Evolutionary conservation across 2,797 vertebrate species (phyloP).

Genomic region (Pygocentrus nattereri): DNA sequence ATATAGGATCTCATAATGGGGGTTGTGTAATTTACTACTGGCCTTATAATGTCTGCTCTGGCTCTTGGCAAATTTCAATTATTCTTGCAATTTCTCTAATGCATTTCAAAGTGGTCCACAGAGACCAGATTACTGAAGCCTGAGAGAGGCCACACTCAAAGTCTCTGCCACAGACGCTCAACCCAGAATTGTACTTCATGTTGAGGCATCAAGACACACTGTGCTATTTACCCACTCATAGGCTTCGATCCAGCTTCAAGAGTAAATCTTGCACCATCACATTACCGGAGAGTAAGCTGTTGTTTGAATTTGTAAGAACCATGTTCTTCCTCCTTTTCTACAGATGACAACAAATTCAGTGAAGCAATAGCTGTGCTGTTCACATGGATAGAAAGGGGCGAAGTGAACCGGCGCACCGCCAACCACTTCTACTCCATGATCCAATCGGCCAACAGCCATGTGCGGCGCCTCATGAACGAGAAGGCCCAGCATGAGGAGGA

Average conservation of each 20-base stretch:
- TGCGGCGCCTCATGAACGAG: conserved; percentile 91
- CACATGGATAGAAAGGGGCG: conserved; percentile 94
- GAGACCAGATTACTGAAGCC: conserved; percentile 60
- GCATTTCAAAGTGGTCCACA: conserved; percentile 52
- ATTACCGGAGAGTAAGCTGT: neutral
- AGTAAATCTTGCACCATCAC: conserved; percentile 21
- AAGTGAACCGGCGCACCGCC: conserved; percentile 91
- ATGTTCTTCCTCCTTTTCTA: conserved; percentile 17
- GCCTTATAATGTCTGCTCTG: conserved; percentile 53
- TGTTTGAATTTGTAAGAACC: too few relatives aligned
- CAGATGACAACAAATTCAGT: conserved; percentile 91
- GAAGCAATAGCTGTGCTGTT: conserved; percentile 89
- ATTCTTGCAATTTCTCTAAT: conserved; percentile 71
- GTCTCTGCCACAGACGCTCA: conserved; percentile 36
- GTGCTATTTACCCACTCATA: conserved; percentile 27
- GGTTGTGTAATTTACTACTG: conserved; percentile 69
- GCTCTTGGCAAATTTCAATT: conserved; percentile 65
- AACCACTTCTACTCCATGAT: conserved; percentile 98
- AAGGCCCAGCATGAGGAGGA: conserved; percentile 92
- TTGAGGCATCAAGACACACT: conserved; percentile 46
- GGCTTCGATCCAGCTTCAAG: conserved; percentile 31
- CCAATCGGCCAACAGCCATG: conserved; percentile 94
- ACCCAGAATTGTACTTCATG: conserved; percentile 50
- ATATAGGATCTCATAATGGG: conserved; percentile 69
- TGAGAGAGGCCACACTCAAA: conserved; percentile 54